A percentile compares a stretch with the other conserved stretches of the same genome.
Conservation (phyloP, 2,888 invertebrate genomes). For the Monopis laevigella region DNA sequence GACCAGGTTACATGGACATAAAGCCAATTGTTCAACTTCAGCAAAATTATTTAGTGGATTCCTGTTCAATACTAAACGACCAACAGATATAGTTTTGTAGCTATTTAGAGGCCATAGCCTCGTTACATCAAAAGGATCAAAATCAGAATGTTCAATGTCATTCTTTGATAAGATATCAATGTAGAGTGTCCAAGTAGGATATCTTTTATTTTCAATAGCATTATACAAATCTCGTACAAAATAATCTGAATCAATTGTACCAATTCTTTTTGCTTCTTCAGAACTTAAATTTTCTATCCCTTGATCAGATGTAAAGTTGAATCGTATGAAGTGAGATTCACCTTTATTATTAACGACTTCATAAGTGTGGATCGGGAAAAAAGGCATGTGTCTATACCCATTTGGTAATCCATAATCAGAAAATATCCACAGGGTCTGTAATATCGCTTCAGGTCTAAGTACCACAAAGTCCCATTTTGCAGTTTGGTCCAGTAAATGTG, state of each 20-base stretch:
- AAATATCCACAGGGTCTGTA: slow-evolving; percentile 77
- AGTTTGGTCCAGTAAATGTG: slow-evolving; percentile 81
- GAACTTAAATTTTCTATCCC: slow-evolving; percentile 79
- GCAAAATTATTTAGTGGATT: slow-evolving; percentile 86
- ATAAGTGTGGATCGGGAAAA: slow-evolving; percentile 90
- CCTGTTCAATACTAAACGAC: slow-evolving; percentile 79
- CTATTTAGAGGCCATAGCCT: slow-evolving; percentile 85
- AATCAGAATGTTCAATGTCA: slow-evolving; percentile 75
- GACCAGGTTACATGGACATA: slow-evolving; percentile 81
- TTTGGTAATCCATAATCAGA: slow-evolving; percentile 90
- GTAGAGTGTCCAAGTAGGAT: slow-evolving; percentile 75
- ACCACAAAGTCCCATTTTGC: slow-evolving; percentile 91
- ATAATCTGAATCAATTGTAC: slow-evolving; percentile 84
- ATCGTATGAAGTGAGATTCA: slow-evolving; percentile 81
- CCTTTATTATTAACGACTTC: slow-evolving; percentile 81
- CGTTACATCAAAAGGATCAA: slow-evolving; percentile 88
- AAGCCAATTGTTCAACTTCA: slow-evolving; percentile 86
- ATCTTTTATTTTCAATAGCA: slow-evolving; percentile 76
- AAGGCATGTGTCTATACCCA: slow-evolving; percentile 89
- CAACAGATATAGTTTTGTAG: slow-evolving; percentile 81
- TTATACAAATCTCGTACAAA: slow-evolving; percentile 86
- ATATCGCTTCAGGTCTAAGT: slow-evolving; percentile 80
- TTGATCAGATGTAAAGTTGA: slow-evolving; percentile 90
- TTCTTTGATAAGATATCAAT: slow-evolving; percentile 83
- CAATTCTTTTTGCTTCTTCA: slow-evolving; percentile 69